phyloP scores from a whole-genome alignment of 2,888 invertebrate species.

The Scaptomyza parva region DNA sequence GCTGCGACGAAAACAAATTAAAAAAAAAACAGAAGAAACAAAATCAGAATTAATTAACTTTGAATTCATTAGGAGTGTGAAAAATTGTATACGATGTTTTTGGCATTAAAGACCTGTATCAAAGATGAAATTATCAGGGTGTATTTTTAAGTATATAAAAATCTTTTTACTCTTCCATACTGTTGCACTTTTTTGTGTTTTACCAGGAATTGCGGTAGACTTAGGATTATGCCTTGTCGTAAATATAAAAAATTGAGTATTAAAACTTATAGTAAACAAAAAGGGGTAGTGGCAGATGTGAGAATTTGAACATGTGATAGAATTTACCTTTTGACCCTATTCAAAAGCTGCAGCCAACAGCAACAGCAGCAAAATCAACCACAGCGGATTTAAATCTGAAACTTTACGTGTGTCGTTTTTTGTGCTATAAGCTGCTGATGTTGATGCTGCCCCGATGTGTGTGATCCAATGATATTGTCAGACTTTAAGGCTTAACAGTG shows the following conservation, averaged over 20 bases:
- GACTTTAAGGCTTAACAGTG: constrained; percentile 47
- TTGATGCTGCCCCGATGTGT: too few relatives aligned
- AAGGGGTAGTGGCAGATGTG: not conserved
- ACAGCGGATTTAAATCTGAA: constrained; percentile 27
- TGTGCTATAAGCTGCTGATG: constrained; percentile 23
- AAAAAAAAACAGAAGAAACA: too few relatives aligned
- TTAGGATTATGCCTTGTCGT: constrained; percentile 8
- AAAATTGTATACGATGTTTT: not conserved
- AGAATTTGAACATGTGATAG: constrained; percentile 4
- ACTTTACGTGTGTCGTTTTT: constrained; percentile 17
- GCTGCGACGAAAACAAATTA: not conserved
- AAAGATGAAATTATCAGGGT: constrained; percentile 1
- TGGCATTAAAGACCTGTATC: not conserved
- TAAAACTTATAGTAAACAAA: not conserved
- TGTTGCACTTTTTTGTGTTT: constrained; percentile 6
- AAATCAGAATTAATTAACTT: too few relatives aligned
- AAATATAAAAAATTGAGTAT: constrained; percentile 9
- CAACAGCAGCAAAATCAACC: constrained; percentile 14
- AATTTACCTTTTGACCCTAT: constrained; percentile 14
- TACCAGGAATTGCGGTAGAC: not conserved
- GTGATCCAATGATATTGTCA: constrained; percentile 36
- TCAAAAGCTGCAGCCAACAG: not conserved
- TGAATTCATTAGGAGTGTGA: too few relatives aligned
- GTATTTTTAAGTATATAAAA: constrained; percentile 17
- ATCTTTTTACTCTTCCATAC: constrained; percentile 7